Conservation (phyloP, 2,797 vertebrate species). For the Rousettus madagascariensis region DNA sequence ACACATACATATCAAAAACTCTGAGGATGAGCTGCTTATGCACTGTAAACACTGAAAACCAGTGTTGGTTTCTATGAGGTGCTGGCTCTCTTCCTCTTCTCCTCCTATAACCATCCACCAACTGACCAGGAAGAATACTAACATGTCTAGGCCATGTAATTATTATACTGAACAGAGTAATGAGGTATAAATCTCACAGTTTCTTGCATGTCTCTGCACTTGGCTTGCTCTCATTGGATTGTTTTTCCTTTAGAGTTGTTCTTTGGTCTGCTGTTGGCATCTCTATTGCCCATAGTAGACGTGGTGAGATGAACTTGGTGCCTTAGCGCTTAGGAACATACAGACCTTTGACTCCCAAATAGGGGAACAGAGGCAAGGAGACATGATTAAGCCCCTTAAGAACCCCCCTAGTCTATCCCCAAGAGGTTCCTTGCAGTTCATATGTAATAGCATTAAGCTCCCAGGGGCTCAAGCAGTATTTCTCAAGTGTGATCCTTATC, state of each 20-base stretch:
- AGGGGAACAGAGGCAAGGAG: background rate
- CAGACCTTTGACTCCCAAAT: background rate
- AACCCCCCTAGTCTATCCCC: background rate
- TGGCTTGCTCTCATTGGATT: background rate
- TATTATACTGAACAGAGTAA: background rate
- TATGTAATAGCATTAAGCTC: background rate
- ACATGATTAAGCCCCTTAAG: background rate
- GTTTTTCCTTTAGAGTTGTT: background rate
- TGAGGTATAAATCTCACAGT: background rate
- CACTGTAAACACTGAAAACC: background rate
- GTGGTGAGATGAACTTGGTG: background rate
- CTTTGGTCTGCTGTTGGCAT: background rate
- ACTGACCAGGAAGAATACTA: background rate
- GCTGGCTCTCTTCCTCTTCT: background rate
- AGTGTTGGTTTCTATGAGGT: background rate
- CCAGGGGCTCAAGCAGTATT: background rate
- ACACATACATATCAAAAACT: background rate
- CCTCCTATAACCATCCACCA: background rate
- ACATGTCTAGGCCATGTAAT: background rate
- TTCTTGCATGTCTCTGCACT: background rate
- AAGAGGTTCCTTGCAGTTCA: background rate
- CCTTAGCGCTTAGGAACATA: background rate
- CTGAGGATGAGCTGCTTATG: background rate
- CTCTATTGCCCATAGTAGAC: background rate
- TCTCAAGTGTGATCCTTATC: background rate